phyloP scores from a whole-genome alignment of 2,888 invertebrate species.

The Nephrotoma flavescens region DNA sequence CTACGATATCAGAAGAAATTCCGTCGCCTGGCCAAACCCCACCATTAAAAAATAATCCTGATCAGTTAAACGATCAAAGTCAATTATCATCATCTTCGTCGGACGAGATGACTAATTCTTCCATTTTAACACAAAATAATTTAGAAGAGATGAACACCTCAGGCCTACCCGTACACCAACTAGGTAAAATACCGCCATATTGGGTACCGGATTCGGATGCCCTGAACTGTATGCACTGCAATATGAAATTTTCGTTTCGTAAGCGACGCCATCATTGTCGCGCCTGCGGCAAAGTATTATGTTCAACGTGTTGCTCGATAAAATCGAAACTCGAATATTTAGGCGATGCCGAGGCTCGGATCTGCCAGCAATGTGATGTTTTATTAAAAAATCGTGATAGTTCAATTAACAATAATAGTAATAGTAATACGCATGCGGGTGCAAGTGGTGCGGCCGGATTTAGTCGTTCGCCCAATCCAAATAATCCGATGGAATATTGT shows the following conservation, averaged over 20 bases:
- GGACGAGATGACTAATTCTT: slow-evolving; percentile 12
- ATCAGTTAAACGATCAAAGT: slow-evolving; percentile 1
- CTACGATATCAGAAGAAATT: slow-evolving; percentile 13
- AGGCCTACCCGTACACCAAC: slow-evolving; percentile 19
- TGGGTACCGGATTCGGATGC: slow-evolving; percentile 82
- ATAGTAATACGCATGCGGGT: slow-evolving; percentile 7
- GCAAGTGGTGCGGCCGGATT: slow-evolving; percentile 1
- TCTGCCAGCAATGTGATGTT: slow-evolving; percentile 57
- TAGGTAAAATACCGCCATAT: slow-evolving; percentile 64
- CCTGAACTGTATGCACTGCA: slow-evolving; percentile 68
- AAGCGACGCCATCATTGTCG: slow-evolving; percentile 77
- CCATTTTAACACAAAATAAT: background rate
- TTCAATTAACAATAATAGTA: background rate
- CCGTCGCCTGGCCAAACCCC: slow-evolving; percentile 26
- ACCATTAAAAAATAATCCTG: slow-evolving; percentile 14
- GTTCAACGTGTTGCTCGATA: slow-evolving; percentile 61
- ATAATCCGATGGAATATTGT: slow-evolving; percentile 79
- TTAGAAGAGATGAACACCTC: background rate
- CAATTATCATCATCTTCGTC: slow-evolving; percentile 17
- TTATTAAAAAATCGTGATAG: slow-evolving; percentile 35
- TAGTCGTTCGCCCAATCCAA: slow-evolving; percentile 55
- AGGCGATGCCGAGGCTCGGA: slow-evolving; percentile 58
- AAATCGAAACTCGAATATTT: slow-evolving; percentile 57
- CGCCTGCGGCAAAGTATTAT: slow-evolving; percentile 71
- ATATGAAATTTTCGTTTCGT: slow-evolving; percentile 62